These are phyloP conservation scores for Linnaemya tessellans DNA, from an alignment of 2,888 invertebrate species.

Conservation along the genomic window DNA sequence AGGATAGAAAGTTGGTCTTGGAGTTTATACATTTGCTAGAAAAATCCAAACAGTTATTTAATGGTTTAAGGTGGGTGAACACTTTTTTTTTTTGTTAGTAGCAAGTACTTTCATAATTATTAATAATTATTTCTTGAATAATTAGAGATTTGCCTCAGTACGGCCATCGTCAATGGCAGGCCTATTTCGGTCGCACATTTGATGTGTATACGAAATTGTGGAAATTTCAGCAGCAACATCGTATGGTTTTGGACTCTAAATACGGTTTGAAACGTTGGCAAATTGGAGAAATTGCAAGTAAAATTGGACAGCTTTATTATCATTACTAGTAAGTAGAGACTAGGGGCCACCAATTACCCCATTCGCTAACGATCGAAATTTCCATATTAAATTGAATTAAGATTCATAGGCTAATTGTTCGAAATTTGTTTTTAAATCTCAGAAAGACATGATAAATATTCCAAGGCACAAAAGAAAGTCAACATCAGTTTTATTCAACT, in stretches of 20 bases:
- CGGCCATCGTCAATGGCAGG: slow-evolving; percentile 99
- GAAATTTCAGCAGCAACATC: slow-evolving; percentile 99
- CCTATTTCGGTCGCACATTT: slow-evolving; percentile 97
- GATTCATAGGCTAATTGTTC: too few relatives aligned
- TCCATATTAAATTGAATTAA: too few relatives aligned
- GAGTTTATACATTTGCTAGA: slow-evolving; percentile 98
- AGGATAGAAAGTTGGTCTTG: slow-evolving; percentile 95
- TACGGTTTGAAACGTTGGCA: slow-evolving; percentile 99
- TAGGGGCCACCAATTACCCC: too few relatives aligned
- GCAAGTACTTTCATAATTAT: background rate
- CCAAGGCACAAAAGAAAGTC: too few relatives aligned
- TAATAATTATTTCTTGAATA: slow-evolving; percentile 74
- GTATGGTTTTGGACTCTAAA: slow-evolving; percentile 94
- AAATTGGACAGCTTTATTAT: slow-evolving; percentile 99
- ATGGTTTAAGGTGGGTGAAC: slow-evolving; percentile 95
- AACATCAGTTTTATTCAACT: too few relatives aligned
- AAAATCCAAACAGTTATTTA: slow-evolving; percentile 98
- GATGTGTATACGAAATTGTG: slow-evolving; percentile 98
- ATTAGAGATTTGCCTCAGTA: slow-evolving; percentile 97
- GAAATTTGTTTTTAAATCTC: too few relatives aligned
- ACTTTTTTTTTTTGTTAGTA: slow-evolving; percentile 6
- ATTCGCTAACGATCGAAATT: too few relatives aligned
- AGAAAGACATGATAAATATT: too few relatives aligned
- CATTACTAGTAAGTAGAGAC: slow-evolving; percentile 95
- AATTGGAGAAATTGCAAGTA: slow-evolving; percentile 98